Conservation (phyloP, 2,113 vertebrate genomes). For the Nansenia antarctica region DNA sequence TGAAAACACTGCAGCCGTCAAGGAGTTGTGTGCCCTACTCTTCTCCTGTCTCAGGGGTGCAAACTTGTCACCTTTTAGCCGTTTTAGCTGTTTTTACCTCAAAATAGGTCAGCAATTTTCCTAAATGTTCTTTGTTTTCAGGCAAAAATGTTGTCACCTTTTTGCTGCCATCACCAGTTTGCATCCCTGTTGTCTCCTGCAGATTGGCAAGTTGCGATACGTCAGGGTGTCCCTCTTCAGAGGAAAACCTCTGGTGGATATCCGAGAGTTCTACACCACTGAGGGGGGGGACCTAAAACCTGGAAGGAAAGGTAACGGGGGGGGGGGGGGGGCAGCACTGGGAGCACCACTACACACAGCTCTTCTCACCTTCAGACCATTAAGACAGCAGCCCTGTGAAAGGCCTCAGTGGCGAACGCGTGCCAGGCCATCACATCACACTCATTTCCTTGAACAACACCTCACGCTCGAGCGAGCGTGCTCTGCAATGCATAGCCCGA, state of each 20-base stretch:
- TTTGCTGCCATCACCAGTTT: too few species aligned
- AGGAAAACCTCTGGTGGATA: slow-evolving; percentile 85
- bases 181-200: slow-evolving; percentile 20
- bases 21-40: not conserved
- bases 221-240: slow-evolving; percentile 86
- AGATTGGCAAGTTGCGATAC: slow-evolving; percentile 90
- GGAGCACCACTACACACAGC: slow-evolving; percentile 25
- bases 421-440: slow-evolving; percentile 57
- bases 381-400: slow-evolving; percentile 54
- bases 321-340: not conserved
- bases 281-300: slow-evolving; percentile 83
- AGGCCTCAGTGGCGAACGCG: slow-evolving; percentile 55
- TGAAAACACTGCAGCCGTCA: not conserved
- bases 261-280: slow-evolving; percentile 85
- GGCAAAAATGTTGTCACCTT: too few species aligned
- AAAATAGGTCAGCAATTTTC: too few species aligned
- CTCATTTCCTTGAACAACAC: slow-evolving; percentile 57
- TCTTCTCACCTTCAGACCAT: slow-evolving; percentile 62
- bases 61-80: too few species aligned
- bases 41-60: not conserved
- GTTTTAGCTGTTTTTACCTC: too few species aligned
- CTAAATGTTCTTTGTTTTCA: too few species aligned
- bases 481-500: slow-evolving; percentile 56
- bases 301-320: slow-evolving; percentile 87
- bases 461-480: slow-evolving; percentile 52